Conservation (phyloP, 2,888 invertebrate genomes). For the Drosophila aldrichi region DNA sequence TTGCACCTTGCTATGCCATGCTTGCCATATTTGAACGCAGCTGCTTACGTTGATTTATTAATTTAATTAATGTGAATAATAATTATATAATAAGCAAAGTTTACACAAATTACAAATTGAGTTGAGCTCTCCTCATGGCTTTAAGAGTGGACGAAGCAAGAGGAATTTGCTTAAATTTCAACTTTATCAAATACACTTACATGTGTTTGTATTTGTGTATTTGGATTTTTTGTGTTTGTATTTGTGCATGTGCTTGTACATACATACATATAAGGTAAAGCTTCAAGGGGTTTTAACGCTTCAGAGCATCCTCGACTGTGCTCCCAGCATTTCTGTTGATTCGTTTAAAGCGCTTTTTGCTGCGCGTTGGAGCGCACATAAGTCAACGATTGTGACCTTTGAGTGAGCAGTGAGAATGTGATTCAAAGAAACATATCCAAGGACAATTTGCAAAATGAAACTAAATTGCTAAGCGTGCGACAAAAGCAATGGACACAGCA, state of each 20-base stretch:
- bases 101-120: background rate
- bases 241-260: background rate
- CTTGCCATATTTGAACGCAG: background rate
- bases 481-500: slow-evolving; percentile 20
- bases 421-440: slow-evolving; percentile 9
- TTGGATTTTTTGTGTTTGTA: background rate
- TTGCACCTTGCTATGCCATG: background rate
- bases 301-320: slow-evolving; percentile 22
- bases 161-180: background rate
- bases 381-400: slow-evolving; percentile 70
- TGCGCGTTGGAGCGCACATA: slow-evolving; percentile 59
- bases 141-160: too few species aligned
- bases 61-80: slow-evolving; percentile 1
- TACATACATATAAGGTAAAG: background rate
- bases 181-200: background rate
- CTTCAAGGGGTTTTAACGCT: slow-evolving; percentile 47
- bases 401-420: slow-evolving; percentile 30
- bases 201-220: background rate
- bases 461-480: slow-evolving; percentile 32
- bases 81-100: background rate
- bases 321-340: slow-evolving; percentile 12
- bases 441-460: slow-evolving; percentile 34
- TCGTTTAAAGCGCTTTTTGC: slow-evolving; percentile 50
- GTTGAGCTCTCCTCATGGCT: background rate
- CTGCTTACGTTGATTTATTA: background rate